Evolutionary conservation across 2,888 invertebrate genomes (phyloP), one percentile per base, ranked within the genome.

Genomic region (Sphaerophoria taeniata): DNA sequence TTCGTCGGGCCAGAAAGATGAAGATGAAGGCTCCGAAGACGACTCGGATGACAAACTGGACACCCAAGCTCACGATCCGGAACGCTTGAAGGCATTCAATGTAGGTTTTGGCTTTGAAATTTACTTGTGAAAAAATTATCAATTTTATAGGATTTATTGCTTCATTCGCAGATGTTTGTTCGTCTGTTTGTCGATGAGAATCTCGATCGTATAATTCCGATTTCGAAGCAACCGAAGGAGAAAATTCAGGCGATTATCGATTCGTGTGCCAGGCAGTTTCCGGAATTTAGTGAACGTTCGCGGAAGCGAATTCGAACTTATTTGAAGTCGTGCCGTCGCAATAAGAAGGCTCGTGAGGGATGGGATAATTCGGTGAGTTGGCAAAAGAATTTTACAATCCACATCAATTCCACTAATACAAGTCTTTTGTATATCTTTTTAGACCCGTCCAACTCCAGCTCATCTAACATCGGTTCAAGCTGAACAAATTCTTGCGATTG

Each of bases 241-340:
- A 98, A 98, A 93, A 98, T 98, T 88, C 98, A 98, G 91, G 98
- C 98, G 24, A 98, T 98, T 91, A 97, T 98, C 87, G 98, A 98
- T 92, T 98, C 98, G 24, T 98, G 98, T 93, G 97, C 98, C 86
- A 94, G 98, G 89, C 98, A 98, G 93, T 98, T 98, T 91, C 98
- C 98, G 80, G 98, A 98, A 93, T 98, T 98, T 90, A 97, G 98
- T 79, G 98, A 98, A 91, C 94, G 98, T 79, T 98, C 98, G 80
- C 94, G 98, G 88, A 98, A 98, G 93, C 94, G 98, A 87, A 98
- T 98, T 91, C 94, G 98, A 88, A 98, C 98, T 73, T 98, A 98
- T 92, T 93, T 98, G 90, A 98, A 98, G 93, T 98, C 98, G 69
- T 98, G 98, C 93, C 94, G 98, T 87, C 94, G 98, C 89, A 98